Percentiles rank a stretch among this genome's conserved stretches.
These are phyloP conservation scores for Matsumyia berberina DNA, from an alignment of 2,888 invertebrate species.

Conservation along the genomic window DNA sequence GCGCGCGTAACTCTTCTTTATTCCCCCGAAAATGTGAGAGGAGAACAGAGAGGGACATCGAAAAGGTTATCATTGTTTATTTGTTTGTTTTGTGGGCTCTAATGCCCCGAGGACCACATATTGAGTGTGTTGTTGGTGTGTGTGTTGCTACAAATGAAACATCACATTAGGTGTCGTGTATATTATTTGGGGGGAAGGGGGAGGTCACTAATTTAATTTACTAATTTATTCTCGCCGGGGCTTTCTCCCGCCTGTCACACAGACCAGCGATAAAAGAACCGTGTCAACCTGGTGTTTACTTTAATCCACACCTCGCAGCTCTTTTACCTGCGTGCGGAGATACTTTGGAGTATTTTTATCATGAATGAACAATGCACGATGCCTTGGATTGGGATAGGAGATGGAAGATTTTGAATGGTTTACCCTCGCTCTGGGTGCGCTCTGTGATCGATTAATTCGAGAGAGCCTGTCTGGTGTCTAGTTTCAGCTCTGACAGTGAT, in stretches of 20 bases:
- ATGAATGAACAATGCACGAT: constrained; percentile 49
- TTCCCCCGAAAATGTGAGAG: not conserved
- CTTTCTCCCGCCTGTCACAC: constrained; percentile 21
- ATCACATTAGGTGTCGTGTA: constrained; percentile 64
- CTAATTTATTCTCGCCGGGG: constrained; percentile 58
- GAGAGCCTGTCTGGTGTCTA: too few species aligned
- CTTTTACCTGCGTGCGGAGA: constrained; percentile 8
- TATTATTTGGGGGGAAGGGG: constrained; percentile 14
- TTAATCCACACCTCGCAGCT: constrained; percentile 29
- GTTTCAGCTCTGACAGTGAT: too few species aligned
- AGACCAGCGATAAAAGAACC: constrained; percentile 17
- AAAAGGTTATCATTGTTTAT: constrained; percentile 49
- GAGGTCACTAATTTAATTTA: constrained; percentile 58
- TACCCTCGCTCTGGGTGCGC: constrained; percentile 5
- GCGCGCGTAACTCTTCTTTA: constrained; percentile 35
- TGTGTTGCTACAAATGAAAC: constrained; percentile 66
- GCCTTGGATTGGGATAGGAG: constrained; percentile 21
- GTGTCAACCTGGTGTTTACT: constrained; percentile 45
- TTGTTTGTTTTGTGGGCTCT: constrained; percentile 59
- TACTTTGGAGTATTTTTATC: constrained; percentile 38
- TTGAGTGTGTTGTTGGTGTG: constrained; percentile 44
- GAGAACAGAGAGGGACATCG: not conserved
- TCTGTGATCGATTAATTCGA: constrained; percentile 18
- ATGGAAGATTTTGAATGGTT: not conserved
- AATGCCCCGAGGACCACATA: constrained; percentile 64